Evolutionary conservation across 2,113 vertebrate genomes (phyloP).

Genomic region (Prochilodus magdalenae): DNA sequence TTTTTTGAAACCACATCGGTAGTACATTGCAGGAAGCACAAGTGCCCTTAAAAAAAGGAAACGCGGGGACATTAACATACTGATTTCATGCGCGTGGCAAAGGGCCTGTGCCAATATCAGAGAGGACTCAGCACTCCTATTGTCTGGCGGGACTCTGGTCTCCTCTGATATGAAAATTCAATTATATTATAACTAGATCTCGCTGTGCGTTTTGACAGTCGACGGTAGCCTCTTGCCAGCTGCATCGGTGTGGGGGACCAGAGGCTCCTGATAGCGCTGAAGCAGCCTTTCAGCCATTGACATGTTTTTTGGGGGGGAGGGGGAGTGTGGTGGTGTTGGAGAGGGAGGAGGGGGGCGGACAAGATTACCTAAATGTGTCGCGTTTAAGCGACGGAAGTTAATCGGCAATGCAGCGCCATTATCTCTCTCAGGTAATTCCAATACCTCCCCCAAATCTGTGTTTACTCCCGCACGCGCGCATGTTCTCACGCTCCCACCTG

Average conservation of each 20-base stretch:
- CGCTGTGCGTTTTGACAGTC: conserved; percentile 99
- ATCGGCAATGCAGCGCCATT: conserved; percentile 95
- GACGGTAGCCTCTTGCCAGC: conserved; percentile 90
- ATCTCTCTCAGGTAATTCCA: conserved; percentile 86
- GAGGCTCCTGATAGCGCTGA: conserved; percentile 93
- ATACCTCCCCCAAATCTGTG: conserved; percentile 79
- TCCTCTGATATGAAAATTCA: conserved; percentile 99
- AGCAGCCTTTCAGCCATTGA: conserved; percentile 94
- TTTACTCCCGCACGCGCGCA: conserved; percentile 70
- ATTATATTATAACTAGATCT: conserved; percentile 99
- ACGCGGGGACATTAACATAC: conserved; percentile 99
- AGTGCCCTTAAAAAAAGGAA: conserved; percentile 99
- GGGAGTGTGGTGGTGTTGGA: neutral
- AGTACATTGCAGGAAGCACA: conserved; percentile 96
- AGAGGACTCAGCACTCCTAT: conserved; percentile 99
- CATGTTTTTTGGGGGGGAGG: conserved; percentile 82
- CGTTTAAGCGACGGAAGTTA: conserved; percentile 97
- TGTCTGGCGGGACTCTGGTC: conserved; percentile 99
- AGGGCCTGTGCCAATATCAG: conserved; percentile 99
- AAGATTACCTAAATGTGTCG: conserved; percentile 99
- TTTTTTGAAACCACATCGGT: conserved; percentile 93
- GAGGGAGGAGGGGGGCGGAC: conserved; percentile 60
- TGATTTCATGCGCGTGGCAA: conserved; percentile 99
- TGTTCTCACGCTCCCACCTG: conserved; percentile 57
- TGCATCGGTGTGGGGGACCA: conserved; percentile 86